phyloP scores from a whole-genome alignment of 1,140 invertebrate genomes.

The Drosophila kepulauana region DNA sequence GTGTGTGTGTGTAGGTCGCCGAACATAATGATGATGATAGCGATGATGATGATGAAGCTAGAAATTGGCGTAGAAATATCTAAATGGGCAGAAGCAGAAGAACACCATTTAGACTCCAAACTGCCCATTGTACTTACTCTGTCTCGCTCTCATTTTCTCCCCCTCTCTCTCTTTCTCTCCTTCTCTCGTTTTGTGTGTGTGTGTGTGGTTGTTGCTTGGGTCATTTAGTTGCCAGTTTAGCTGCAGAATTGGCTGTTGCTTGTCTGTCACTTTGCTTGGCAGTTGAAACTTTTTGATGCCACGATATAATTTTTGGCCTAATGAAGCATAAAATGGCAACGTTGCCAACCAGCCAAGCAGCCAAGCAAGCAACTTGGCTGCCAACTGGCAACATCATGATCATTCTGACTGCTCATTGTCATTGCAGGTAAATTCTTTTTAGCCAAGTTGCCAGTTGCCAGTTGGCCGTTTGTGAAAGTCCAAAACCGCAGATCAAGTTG shows the following conservation, averaged over 20 bases:
- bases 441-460: slow-evolving; percentile 36
- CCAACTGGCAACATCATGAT: slow-evolving; percentile 36
- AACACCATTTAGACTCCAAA: slow-evolving; percentile 19
- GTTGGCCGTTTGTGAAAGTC: slow-evolving; percentile 58
- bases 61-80: slow-evolving; percentile 48
- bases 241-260: slow-evolving; percentile 46
- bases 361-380: background rate
- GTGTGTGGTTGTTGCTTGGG: slow-evolving; percentile 25
- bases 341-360: slow-evolving; percentile 21
- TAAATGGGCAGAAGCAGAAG: slow-evolving; percentile 30
- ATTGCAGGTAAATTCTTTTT: slow-evolving; percentile 53
- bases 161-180: background rate
- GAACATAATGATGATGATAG: slow-evolving; percentile 26
- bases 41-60: slow-evolving; percentile 41
- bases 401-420: slow-evolving; percentile 51
- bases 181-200: background rate
- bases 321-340: slow-evolving; percentile 78
- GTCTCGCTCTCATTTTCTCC: background rate
- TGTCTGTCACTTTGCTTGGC: slow-evolving; percentile 51
- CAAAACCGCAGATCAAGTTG: slow-evolving; percentile 58
- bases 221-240: slow-evolving; percentile 57
- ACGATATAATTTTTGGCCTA: slow-evolving; percentile 78
- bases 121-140: slow-evolving; percentile 12
- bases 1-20: slow-evolving; percentile 14
- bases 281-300: slow-evolving; percentile 56